These are phyloP conservation scores for Theristicus caerulescens DNA, from an alignment of 2,113 vertebrate genomes.

Conservation along the genomic window DNA sequence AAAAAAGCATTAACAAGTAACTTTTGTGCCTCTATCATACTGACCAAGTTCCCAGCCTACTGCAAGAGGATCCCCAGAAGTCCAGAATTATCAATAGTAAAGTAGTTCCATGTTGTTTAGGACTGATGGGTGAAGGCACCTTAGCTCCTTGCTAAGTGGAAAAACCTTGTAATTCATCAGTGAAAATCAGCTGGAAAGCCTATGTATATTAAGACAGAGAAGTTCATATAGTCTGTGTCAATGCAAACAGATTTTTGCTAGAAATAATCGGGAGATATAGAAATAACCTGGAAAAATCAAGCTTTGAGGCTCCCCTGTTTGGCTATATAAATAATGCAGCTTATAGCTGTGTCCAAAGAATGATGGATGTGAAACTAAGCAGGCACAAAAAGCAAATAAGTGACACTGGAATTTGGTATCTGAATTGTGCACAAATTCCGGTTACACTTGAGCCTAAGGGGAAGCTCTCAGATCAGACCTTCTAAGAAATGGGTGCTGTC, in stretches of 20 bases:
- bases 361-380: not conserved
- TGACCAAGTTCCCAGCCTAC: not conserved
- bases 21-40: not conserved
- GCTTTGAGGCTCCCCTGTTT: not conserved
- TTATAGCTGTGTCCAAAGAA: not conserved
- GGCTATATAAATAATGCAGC: not conserved
- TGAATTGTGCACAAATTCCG: not conserved
- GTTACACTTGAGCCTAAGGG: not conserved
- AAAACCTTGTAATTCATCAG: not conserved
- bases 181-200: not conserved
- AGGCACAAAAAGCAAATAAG: not conserved
- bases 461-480: not conserved
- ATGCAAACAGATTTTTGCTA: not conserved
- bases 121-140: not conserved
- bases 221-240: not conserved
- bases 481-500: rapidly evolving
- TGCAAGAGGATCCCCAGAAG: not conserved
- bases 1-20: not conserved
- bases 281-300: not conserved
- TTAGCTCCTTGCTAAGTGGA: not conserved
- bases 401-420: not conserved
- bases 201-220: not conserved
- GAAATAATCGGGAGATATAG: not conserved
- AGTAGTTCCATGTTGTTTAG: not conserved
- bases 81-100: not conserved